Evolutionary conservation across 2,113 vertebrate genomes (phyloP), one percentile per base, ranked within the genome.

Genomic region (Epinephelus lanceolatus): DNA sequence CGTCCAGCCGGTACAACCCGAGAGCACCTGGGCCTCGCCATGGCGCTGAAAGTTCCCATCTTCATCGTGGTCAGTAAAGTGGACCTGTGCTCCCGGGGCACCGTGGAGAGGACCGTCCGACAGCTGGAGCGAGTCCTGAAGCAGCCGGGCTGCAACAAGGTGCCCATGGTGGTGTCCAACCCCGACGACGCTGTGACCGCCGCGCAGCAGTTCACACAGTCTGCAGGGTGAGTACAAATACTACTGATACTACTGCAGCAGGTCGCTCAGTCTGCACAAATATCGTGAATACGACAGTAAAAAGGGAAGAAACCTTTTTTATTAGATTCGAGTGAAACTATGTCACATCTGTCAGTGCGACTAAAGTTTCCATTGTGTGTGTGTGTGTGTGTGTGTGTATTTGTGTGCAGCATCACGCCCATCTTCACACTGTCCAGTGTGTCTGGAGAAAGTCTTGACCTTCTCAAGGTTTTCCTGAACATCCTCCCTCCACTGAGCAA

Each of bases 31-130:
- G 98, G 98, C 70, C 95, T 99, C 89, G 98, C 98, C 45, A 96
- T 99, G 96, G 98, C 98, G 17, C 96, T 99, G 82, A 99, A 99
- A 90, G 97, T 99, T 71, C 98, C 98, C 68, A 98, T 99, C 95
- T 99, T 99, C 93, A 95, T 99, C 57, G 98, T 97, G 88, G 95
- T 99, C 94, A 99, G 97, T 93, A 99, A 99, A 93, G 97, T 98
- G 83, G 98, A 99, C 93, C 92, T 99, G 86, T 98, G 97, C 81
- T 96, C 96, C 18, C 95, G 95, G 67, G 95, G 96, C 87, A 97
- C 97, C 0, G 96, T 98, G 90, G 97, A 99, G 76, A 94, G 98
- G 78, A 99, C 98, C 4, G 96, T 99, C 17, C 96, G 97, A 17
- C 98, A 99, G 94, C 95, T 99, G 88, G 97, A 98, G 87, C 90